Percentiles rank a stretch among this genome's conserved stretches.
These are phyloP conservation scores for Neomonachus schauinslandi DNA, from an alignment of 2,113 vertebrate species.

Conservation along the genomic window DNA sequence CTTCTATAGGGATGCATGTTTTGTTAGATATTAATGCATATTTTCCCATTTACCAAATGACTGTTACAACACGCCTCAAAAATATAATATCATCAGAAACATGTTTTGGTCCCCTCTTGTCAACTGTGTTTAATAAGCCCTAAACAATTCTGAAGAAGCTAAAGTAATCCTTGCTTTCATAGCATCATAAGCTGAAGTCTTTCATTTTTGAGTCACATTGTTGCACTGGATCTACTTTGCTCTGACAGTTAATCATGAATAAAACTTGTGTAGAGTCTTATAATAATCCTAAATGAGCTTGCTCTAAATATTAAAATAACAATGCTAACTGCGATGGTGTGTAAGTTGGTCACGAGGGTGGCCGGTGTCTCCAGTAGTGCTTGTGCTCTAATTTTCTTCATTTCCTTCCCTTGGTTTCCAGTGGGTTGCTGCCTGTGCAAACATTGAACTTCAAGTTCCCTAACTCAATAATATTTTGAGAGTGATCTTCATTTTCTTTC, in stretches of 20 bases:
- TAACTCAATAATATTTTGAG: not conserved
- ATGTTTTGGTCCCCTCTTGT: not conserved
- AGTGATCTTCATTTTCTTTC: not conserved
- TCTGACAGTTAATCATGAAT: not conserved
- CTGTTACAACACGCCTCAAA: constrained; percentile 62
- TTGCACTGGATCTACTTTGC: not conserved
- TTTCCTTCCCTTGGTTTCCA: not conserved
- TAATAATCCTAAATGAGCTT: not conserved
- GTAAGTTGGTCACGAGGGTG: not conserved
- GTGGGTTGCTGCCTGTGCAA: not conserved
- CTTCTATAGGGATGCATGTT: constrained; percentile 42
- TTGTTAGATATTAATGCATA: constrained; percentile 74
- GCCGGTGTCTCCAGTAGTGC: not conserved
- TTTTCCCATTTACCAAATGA: constrained; percentile 65
- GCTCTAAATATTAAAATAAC: not conserved
- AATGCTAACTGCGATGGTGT: not conserved
- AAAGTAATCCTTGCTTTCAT: not conserved
- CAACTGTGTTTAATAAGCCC: not conserved
- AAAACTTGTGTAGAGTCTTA: constrained; percentile 1
- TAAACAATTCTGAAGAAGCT: constrained; percentile 48
- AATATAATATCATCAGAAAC: constrained; percentile 7
- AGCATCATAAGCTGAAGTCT: not conserved
- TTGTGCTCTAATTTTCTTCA: not conserved
- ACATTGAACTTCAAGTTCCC: not conserved
- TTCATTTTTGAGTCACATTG: not conserved